These are phyloP conservation scores for Brenthis hecate DNA, from an alignment of 2,888 invertebrate genomes.

Conservation along the genomic window DNA sequence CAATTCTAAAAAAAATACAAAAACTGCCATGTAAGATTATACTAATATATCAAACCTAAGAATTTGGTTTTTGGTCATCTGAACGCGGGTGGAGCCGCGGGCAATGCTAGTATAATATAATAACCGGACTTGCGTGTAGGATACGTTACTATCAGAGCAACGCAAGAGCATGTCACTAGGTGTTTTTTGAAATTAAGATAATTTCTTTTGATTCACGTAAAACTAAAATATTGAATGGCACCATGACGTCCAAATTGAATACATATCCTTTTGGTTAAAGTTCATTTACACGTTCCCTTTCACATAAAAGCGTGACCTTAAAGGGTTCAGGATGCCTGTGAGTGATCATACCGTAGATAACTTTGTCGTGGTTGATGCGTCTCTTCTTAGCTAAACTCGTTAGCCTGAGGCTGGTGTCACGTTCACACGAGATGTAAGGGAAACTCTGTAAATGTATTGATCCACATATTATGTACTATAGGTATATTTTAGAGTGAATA, in stretches of 20 bases:
- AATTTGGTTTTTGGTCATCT: too few relatives aligned
- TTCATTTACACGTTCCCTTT: slow-evolving; percentile 6
- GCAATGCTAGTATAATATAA: too few relatives aligned
- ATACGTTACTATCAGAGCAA: too few relatives aligned
- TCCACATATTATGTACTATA: neutral
- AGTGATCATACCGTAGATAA: slow-evolving; percentile 14
- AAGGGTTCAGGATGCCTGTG: slow-evolving; percentile 11
- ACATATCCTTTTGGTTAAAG: slow-evolving; percentile 11
- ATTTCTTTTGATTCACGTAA: too few relatives aligned
- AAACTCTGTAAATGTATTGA: slow-evolving; percentile 6
- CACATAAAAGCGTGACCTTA: slow-evolving; percentile 8
- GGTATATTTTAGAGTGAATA: neutral
- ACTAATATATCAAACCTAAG: too few relatives aligned
- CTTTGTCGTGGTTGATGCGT: slow-evolving; percentile 16
- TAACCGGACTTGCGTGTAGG: too few relatives aligned
- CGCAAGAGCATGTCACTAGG: too few relatives aligned
- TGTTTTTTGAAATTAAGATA: too few relatives aligned
- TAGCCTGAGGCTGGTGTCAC: slow-evolving; percentile 15
- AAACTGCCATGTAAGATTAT: too few relatives aligned
- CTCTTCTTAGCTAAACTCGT: slow-evolving; percentile 17
- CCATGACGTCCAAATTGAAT: slow-evolving; percentile 8
- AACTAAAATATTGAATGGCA: neutral
- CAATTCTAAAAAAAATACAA: too few relatives aligned
- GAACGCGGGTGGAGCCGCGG: too few relatives aligned
- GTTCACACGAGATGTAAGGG: slow-evolving; percentile 5